These are phyloP conservation scores for Mormoops blainvillei DNA, from an alignment of 2,113 vertebrate species.

Conservation along the genomic window DNA sequence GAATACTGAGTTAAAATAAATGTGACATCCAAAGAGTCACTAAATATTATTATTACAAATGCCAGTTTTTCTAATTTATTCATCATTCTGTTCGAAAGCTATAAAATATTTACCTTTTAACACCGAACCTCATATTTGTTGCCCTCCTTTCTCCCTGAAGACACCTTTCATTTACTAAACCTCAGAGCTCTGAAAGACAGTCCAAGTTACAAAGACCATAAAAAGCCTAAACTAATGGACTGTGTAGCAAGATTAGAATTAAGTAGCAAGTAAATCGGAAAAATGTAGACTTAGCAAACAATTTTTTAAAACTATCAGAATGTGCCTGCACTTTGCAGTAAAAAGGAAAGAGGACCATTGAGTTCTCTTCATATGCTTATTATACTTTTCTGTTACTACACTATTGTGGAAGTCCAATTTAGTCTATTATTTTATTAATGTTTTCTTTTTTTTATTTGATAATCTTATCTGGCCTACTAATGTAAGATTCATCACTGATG, in stretches of 20 bases:
- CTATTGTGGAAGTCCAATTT: neutral
- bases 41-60: constrained; percentile 10
- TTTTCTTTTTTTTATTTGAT: neutral
- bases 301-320: neutral
- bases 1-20: constrained; percentile 33
- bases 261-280: neutral
- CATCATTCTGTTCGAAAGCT: constrained; percentile 18
- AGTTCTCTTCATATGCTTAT: neutral
- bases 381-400: neutral
- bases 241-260: neutral
- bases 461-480: neutral
- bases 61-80: neutral
- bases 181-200: neutral
- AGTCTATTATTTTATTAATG: neutral
- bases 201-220: neutral
- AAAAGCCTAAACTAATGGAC: neutral
- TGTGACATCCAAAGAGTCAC: neutral
- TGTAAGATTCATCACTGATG: neutral
- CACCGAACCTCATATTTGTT: neutral
- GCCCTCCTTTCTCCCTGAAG: constrained; percentile 18
- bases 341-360: neutral
- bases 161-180: neutral
- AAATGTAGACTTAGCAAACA: neutral
- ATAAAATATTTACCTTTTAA: constrained; percentile 30
- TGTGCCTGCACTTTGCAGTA: neutral